Evolutionary conservation across 2,113 vertebrate species (phyloP), one percentile per base, ranked within the genome.

Genomic region (Paramormyrops kingsleyae): DNA sequence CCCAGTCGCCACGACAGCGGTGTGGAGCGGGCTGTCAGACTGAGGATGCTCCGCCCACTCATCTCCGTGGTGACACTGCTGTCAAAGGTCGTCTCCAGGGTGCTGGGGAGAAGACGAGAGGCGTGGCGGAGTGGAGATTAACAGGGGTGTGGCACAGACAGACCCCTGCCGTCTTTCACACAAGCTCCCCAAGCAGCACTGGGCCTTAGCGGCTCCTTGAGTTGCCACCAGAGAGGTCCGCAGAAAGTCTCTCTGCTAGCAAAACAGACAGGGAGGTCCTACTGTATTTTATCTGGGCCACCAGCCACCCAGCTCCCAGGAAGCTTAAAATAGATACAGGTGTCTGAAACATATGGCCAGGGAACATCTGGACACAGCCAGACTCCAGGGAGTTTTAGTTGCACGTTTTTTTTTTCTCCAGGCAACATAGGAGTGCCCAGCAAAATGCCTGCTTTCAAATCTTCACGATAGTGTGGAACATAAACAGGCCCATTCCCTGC

Each of bases 11-110:
- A 99, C 0, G 99, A 97, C 1, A 99, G 94, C 0, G 99, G 97
- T 0, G 97, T 96, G 0, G 97, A 95, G 15, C 98, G 97, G 12
- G 96, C 94, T 0, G 97, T 94, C 93, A 99, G 83, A 94, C 97
- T 97, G 91, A 99, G 98, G 93, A 99, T 97, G 90, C 97, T 97
- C 70, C 98, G 97, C 5, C 97, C 93, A 0, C 95, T 98, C 89
- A 97, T 95, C 94, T 99, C 98, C 0, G 98, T 98, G 66, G 98
- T 99, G 93, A 99, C 96, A 0, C 92, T 96, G 93, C 96, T 95
- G 89, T 99, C 99, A 7, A 99, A 99, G 0, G 98, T 99, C 2
- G 99, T 99, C 93, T 99, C 99, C 95, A 99, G 91, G 0, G 98
- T 97, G 95, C 98, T 99, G 46, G 24, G 90, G 89, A n/a, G 83